These are phyloP conservation scores for Pitta sordida DNA, from an alignment of 2,113 vertebrate genomes.

Conservation along the genomic window DNA sequence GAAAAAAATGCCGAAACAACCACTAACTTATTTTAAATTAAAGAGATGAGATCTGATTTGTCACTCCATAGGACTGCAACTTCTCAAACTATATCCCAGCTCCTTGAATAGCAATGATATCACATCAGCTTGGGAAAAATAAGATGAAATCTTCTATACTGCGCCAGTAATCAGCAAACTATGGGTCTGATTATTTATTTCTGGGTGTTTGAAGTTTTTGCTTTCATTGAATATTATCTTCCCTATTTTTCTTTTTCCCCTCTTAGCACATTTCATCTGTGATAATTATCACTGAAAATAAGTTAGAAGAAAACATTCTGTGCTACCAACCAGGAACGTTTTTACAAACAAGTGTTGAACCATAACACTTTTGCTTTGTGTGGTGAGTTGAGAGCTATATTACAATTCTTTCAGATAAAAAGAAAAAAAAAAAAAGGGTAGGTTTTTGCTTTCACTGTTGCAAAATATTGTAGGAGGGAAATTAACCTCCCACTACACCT, in stretches of 20 bases:
- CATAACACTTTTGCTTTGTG: not conserved
- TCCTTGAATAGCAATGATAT: not conserved
- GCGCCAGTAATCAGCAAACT: not conserved
- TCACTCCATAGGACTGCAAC: not conserved
- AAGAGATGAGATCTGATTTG: not conserved
- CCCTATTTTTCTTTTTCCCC: not conserved
- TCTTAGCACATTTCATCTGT: not conserved
- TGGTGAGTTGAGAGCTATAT: not conserved
- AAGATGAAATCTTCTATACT: not conserved
- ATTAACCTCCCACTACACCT: conserved; percentile 44
- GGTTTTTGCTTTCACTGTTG: not conserved
- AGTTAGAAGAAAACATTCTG: not conserved
- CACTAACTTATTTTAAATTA: not conserved
- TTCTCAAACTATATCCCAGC: not conserved
- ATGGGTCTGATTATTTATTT: not conserved
- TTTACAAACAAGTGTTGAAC: not conserved
- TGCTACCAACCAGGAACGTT: not conserved
- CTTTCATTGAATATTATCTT: not conserved
- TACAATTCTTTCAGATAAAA: not conserved
- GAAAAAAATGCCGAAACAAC: not conserved
- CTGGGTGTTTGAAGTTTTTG: not conserved
- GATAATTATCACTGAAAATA: not conserved
- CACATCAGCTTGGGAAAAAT: not conserved
- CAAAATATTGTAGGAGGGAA: conserved; percentile 39
- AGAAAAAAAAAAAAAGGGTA: not conserved